phyloP scores from a whole-genome alignment of 2,888 invertebrate species.

The Lottia gigantea region DNA sequence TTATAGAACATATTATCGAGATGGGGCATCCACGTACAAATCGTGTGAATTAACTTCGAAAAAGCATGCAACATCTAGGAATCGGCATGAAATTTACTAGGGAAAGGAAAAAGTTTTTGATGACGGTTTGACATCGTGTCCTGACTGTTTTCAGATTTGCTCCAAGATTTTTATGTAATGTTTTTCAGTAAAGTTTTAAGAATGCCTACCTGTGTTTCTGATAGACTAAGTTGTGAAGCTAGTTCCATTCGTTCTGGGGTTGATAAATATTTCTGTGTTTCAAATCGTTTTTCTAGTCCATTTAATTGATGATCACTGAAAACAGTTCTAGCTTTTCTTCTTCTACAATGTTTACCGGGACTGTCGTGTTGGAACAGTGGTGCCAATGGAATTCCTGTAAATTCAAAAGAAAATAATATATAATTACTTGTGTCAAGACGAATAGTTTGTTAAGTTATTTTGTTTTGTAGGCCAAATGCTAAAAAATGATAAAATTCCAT shows the following conservation, averaged over 20 bases:
- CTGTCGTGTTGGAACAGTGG: slow-evolving; percentile 73
- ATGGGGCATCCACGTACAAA: too few species aligned
- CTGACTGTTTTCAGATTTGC: too few species aligned
- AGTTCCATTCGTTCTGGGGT: slow-evolving; percentile 96
- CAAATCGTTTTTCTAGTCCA: slow-evolving; percentile 94
- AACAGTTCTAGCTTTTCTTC: slow-evolving; percentile 95
- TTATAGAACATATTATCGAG: slow-evolving; percentile 7
- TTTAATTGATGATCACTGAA: slow-evolving; percentile 76
- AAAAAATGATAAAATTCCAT: too few species aligned
- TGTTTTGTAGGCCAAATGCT: too few species aligned
- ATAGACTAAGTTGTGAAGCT: slow-evolving; percentile 89
- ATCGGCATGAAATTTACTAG: too few species aligned
- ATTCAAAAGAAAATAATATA: slow-evolving; percentile 1
- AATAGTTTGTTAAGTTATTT: too few species aligned
- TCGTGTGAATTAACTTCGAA: too few species aligned
- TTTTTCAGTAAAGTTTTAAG: too few species aligned
- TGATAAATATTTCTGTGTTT: slow-evolving; percentile 92
- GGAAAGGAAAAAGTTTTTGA: too few species aligned
- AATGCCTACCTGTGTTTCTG: slow-evolving; percentile 81
- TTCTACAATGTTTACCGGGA: slow-evolving; percentile 87
- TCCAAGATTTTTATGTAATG: too few species aligned
- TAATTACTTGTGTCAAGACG: background rate
- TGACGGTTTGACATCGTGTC: too few species aligned
- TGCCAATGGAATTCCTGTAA: slow-evolving; percentile 58
- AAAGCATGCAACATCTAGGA: too few species aligned